phyloP scores from a whole-genome alignment of 2,113 vertebrate species.

The Semicossyphus pulcher region DNA sequence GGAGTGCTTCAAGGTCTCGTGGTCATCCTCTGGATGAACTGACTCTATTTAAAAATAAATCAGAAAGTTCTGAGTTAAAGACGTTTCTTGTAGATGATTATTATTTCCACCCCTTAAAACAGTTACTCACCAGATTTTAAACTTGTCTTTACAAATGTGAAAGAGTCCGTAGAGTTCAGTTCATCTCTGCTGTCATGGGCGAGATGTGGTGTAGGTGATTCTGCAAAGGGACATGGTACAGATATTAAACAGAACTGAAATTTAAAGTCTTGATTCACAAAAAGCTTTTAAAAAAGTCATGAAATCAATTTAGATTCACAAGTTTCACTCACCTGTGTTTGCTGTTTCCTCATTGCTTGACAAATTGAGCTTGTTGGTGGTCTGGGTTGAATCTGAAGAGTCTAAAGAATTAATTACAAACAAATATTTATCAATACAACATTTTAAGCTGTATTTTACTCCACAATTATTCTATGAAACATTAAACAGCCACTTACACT shows the following conservation, averaged over 20 bases:
- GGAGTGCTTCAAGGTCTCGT: background rate
- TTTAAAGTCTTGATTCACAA: background rate
- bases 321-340: background rate
- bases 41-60: constrained; percentile 16
- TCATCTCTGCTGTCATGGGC: background rate
- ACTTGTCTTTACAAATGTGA: background rate
- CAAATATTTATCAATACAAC: too few species aligned
- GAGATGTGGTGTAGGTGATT: background rate
- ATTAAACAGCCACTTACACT: too few species aligned
- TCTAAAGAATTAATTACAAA: background rate
- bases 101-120: background rate
- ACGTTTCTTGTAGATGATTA: too few species aligned
- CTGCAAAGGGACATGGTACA: background rate
- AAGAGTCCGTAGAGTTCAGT: background rate
- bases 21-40: background rate
- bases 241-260: background rate
- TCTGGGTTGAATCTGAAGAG: background rate
- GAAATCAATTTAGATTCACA: background rate
- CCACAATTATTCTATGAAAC: too few species aligned
- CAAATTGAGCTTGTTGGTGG: background rate
- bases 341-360: background rate
- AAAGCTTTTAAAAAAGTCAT: too few species aligned
- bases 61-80: background rate
- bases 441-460: too few species aligned
- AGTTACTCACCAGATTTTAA: constrained; percentile 21